Base-by-base conservation (phyloP, 2,888 invertebrate species). In the Apamea anceps region DNA sequence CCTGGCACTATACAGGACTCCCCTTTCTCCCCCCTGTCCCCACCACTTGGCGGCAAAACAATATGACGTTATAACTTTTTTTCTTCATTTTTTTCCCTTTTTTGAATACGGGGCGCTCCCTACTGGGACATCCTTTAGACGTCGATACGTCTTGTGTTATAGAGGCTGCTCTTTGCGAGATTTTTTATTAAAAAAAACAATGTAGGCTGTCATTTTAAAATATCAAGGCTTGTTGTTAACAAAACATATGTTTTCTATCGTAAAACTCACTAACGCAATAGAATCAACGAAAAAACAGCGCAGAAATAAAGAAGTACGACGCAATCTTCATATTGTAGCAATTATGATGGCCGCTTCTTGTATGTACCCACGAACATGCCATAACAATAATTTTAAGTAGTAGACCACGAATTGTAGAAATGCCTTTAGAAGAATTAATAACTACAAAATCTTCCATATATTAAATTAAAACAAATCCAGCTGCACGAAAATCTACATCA, bases 31-130 rank as follows among this genome's bases (percentile, higher is more conserved):
- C 90, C 90, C 89, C 90, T 72, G 68, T 88, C 91, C 91, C 92
- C 92, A 90, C 92, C 94, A 93, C 94, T 94, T 94, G 94, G 95
- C 94, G 95, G 96, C 96, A 96, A 97, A 96, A 97, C 96, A 97
- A 97, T 97, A 96, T 97, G 96, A 96, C 96, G 96, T 96, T 96
- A 97, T 96, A 96, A 96, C 95, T 96, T 97, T 96, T 96, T 96
- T 96, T 96, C 94, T 95, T 94, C 95, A 94, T 95, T 95, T 96
- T 95, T 95, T 95, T 93, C 94, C 95, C 94, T 95, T 96, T 95
- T 96, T 96, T 96, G 96, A 96, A 96, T 95, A 96, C 94, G 94
- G 93, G 89, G 90, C 91, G 92, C 94, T 93, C 95, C 95, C 94
- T 93, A 91, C 91, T 88, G 94, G 93, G 93, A 93, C 94, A 93